Base-by-base conservation (phyloP, 1,140 invertebrate species). In the Apis cerana region DNA sequence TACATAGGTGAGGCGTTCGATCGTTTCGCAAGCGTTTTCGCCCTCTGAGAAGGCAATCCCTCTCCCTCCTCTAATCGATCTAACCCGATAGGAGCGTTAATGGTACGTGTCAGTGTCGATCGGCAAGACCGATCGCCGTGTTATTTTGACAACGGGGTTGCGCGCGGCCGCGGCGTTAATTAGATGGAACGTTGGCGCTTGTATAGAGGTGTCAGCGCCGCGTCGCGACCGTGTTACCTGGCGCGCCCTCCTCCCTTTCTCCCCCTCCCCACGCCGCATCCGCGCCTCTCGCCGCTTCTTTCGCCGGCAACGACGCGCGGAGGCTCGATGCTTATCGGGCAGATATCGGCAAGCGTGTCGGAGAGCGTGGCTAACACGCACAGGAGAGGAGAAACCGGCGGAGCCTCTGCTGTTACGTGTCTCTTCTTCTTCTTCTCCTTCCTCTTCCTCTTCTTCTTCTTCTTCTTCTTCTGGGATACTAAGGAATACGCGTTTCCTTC, bases 291-390 rank as follows among this genome's bases (percentile, higher is more conserved):
- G 62, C 33, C 80, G 69, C 68, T 83, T 79, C 67, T 64, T 59
- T 79, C 69, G 19, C 23, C 65, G 48, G 75, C 82, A 68, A 74
- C 82, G 82, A 83, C 85, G 69, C 78, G 74, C 65, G 33, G 33
- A 82, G 77, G 19, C 77, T 88, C 87, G 90, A 91, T 91, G 33
- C 85, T 90, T 86, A 88, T 87, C 82, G 75, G 68, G 75, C n/a
- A 56, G 89, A 90, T 91, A 90, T 91, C 89, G 83, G 89, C 83
- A 71, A 89, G 85, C 88, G 69, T 85, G 85, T 86, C 86, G 85
- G 84, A 82, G 85, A 83, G 68, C 78, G 78, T 75, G 62, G 78
- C 54, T 70, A 74, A 74, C 77, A 62, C 52, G 43, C 75, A 27
- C 75, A 74, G 67, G 56, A 80, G 62, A 72, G 27, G 23, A 58